Base-by-base conservation (phyloP, 2,797 vertebrate species). In the Tachyglossus aculeatus region DNA sequence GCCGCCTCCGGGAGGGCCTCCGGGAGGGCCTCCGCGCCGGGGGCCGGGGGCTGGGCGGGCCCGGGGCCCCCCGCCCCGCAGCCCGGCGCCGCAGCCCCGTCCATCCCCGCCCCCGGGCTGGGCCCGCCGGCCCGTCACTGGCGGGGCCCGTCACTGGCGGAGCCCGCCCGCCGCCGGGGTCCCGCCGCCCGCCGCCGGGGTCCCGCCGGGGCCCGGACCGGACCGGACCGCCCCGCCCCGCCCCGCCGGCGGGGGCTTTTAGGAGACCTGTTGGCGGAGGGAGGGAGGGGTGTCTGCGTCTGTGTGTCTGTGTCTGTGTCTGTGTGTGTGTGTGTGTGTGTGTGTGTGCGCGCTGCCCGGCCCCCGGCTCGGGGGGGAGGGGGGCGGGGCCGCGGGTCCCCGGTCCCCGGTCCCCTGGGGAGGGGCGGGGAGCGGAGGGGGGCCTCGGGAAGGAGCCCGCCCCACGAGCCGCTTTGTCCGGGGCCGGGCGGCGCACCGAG, bases 1-100 rank as follows among this genome's bases (percentile, higher is more conserved):
- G 80, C 66, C 62, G 78, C 91, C 6, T 86, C 84, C 18, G 74
- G 58, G 37, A 82, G 88, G 7, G 89, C 83, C 24, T 85, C 72
- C 14, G 81, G n/a, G 32, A 56, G 2, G 47, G 32, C 48, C 58
- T 79, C 75, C 79, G 8, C 34, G 40, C 4, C 34, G 57, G 33
- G 57, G 72, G 47, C 61, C 65, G 32, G n/a, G 51, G 69, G 58
- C 57, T 24, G 31, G 24, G 67, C 62, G 1, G 56, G 60, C 38
- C 62, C 44, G 32, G 21, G 19, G 38, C 80, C 67, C 39, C 60
- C 38, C 38, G 11, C 10, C 19, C 53, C 10, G 61, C 50, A 19
- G 36, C 66, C 56, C 74, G 59, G 59, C 64, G 74, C 31, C 77
- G 60, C 25, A 80, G 69, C 64, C 70, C 80, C 47, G 24, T 84